Evolutionary conservation across 64 coral and sea anemone species (phyloP).

Genomic region (Montipora foliosa): DNA sequence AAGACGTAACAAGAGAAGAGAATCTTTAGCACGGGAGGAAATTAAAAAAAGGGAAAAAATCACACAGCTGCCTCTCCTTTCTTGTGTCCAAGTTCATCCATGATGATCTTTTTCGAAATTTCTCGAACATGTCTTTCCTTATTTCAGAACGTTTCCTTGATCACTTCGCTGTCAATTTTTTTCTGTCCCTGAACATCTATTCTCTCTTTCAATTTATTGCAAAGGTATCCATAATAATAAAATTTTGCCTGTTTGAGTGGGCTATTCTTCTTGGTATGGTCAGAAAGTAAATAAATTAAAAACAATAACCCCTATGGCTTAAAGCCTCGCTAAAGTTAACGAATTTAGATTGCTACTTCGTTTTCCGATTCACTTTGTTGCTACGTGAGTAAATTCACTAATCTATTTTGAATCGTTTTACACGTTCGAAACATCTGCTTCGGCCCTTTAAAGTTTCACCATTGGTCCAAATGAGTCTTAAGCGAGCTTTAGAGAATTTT

Average conservation of each 20-base stretch:
- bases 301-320: not conserved
- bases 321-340: not conserved
- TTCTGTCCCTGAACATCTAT: not conserved
- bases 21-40: constrained; percentile 41
- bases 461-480: constrained; percentile 36
- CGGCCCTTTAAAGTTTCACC: not conserved
- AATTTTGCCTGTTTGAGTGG: constrained; percentile 40
- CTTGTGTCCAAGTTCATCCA: constrained; percentile 44
- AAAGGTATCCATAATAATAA: constrained; percentile 41
- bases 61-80: constrained; percentile 31
- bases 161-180: not conserved
- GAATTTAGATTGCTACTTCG: constrained; percentile 8
- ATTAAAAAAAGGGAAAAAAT: constrained; percentile 36
- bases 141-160: not conserved
- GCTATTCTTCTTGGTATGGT: constrained; percentile 39
- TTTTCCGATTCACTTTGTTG: not conserved
- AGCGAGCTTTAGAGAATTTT: constrained; percentile 75
- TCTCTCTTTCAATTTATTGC: not conserved
- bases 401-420: constrained; percentile 38
- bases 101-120: constrained; percentile 4
- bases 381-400: constrained; percentile 3
- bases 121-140: not conserved
- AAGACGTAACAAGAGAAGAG: constrained; percentile 19
- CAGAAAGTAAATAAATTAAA: constrained; percentile 57
- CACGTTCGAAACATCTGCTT: constrained; percentile 13